Conservation (phyloP, 2,888 invertebrate genomes). For the Leptopilina syphax region DNA sequence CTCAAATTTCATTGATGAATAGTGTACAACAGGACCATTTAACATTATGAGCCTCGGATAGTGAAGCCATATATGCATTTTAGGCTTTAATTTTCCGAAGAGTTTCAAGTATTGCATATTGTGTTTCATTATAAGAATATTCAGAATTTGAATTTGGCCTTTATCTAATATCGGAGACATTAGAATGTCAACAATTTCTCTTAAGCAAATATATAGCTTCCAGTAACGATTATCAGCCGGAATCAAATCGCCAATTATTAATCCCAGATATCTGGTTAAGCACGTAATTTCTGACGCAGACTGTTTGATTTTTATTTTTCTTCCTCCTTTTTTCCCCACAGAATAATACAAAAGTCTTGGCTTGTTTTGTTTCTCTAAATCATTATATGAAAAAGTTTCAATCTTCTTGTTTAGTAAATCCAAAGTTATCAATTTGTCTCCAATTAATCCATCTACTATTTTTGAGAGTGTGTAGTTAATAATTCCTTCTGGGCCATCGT, state of each 20-base stretch:
- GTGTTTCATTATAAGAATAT: conserved; percentile 40
- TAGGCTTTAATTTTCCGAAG: too few relatives aligned
- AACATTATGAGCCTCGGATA: too few relatives aligned
- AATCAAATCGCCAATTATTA: conserved; percentile 49
- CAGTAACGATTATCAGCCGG: conserved; percentile 37
- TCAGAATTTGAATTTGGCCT: conserved; percentile 43
- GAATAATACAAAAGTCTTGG: conserved; percentile 37
- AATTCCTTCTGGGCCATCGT: conserved; percentile 34
- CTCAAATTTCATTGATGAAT: conserved; percentile 24
- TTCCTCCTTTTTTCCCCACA: conserved; percentile 27
- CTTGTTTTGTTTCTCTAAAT: conserved; percentile 32
- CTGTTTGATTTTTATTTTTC: conserved; percentile 39
- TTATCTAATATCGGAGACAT: conserved; percentile 44
- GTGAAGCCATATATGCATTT: too few relatives aligned
- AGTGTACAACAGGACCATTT: conserved; percentile 45
- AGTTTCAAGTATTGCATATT: conserved; percentile 42
- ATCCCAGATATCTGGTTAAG: conserved; percentile 47
- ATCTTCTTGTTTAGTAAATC: conserved; percentile 24
- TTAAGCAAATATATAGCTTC: conserved; percentile 41
- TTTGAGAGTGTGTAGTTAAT: conserved; percentile 23
- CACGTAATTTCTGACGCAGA: conserved; percentile 46
- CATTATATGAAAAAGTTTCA: conserved; percentile 17
- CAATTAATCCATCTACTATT: conserved; percentile 16
- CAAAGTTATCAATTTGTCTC: not conserved
- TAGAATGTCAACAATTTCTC: conserved; percentile 43